A percentile compares a stretch with the other conserved stretches of the same genome.
Evolutionary conservation across 2,888 invertebrate species (phyloP).

Genomic region (Eupithecia subfuscata): DNA sequence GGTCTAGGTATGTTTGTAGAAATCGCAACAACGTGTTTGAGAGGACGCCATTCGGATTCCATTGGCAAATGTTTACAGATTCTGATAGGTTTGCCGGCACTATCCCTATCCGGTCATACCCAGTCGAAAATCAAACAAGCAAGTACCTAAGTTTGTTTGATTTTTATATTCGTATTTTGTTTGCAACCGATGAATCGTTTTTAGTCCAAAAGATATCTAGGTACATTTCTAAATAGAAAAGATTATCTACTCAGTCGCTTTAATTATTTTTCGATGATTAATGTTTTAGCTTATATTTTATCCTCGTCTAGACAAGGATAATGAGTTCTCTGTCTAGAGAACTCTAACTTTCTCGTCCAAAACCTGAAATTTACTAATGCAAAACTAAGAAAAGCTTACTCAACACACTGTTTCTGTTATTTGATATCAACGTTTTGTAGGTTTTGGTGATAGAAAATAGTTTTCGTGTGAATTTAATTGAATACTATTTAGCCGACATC

Average conservation of each 20-base stretch:
- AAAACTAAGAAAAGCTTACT: background rate
- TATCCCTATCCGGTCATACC: constrained; percentile 13
- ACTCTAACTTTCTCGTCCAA: background rate
- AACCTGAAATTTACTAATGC: background rate
- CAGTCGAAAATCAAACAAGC: background rate
- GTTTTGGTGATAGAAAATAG: background rate
- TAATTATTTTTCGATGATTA: background rate
- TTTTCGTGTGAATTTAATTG: background rate
- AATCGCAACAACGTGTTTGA: constrained; percentile 15
- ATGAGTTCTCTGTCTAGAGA: background rate
- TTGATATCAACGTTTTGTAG: background rate
- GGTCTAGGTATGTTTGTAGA: constrained; percentile 6
- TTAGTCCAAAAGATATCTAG: background rate
- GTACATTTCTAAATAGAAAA: background rate
- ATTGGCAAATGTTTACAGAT: constrained; percentile 20
- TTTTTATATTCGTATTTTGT: background rate
- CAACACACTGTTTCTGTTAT: too few relatives aligned
- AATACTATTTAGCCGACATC: background rate
- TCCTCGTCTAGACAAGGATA: background rate
- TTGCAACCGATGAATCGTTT: background rate
- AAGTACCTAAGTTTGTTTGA: background rate
- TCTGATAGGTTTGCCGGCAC: constrained; percentile 5
- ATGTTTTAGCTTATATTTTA: background rate
- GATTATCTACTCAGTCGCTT: background rate
- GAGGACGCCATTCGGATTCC: constrained; percentile 15